These are phyloP conservation scores for Drosophila picticornis DNA, from an alignment of 2,888 invertebrate genomes.

Conservation along the genomic window DNA sequence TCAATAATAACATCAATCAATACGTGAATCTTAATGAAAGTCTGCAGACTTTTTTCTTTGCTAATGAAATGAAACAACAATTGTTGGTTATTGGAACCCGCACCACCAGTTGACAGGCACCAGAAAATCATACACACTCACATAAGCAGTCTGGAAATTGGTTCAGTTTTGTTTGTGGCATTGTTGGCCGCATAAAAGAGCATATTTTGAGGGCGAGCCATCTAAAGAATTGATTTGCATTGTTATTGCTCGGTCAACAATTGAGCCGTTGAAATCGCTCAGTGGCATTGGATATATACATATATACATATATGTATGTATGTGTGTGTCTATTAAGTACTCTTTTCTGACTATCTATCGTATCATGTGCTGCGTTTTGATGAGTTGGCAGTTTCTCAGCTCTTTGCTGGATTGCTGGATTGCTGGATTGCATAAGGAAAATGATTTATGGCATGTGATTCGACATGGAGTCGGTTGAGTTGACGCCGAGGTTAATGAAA, in stretches of 20 bases:
- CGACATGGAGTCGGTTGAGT: constrained; percentile 49
- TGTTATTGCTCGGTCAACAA: constrained; percentile 67
- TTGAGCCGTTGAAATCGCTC: constrained; percentile 60
- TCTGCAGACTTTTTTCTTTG: constrained; percentile 68
- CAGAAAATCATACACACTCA: constrained; percentile 14
- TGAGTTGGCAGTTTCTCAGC: constrained; percentile 60
- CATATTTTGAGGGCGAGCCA: constrained; percentile 58
- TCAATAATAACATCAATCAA: constrained; percentile 45
- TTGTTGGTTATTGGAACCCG: constrained; percentile 51
- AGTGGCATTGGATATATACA: constrained; percentile 35
- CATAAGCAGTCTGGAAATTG: constrained; percentile 37
- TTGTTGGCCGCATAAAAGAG: constrained; percentile 48
- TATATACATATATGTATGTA: not conserved
- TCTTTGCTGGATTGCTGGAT: constrained; percentile 56
- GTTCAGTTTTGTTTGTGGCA: constrained; percentile 38
- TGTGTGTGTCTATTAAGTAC: constrained; percentile 9
- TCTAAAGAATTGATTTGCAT: constrained; percentile 70
- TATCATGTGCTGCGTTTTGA: constrained; percentile 59
- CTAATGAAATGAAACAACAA: constrained; percentile 70
- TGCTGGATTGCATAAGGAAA: constrained; percentile 69
- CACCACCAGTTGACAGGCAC: constrained; percentile 1
- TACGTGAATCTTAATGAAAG: constrained; percentile 50
- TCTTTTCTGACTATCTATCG: constrained; percentile 30
- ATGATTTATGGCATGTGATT: constrained; percentile 72
- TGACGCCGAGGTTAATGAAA: constrained; percentile 68